Conservation (phyloP, 2,888 invertebrate genomes). For the Dioctria linearis region DNA sequence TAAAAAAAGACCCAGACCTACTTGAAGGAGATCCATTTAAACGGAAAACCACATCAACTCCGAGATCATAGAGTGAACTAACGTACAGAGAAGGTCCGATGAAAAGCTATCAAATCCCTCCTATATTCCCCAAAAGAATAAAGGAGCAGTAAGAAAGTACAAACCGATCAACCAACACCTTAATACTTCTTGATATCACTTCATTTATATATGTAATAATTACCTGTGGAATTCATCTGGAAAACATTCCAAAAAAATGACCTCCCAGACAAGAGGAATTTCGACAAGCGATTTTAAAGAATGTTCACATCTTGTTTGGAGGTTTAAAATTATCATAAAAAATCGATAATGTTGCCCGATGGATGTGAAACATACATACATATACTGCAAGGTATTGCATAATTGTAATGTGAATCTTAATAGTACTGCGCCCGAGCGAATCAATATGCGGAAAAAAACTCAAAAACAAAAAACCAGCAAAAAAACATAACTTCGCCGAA, state of each 20-base stretch:
- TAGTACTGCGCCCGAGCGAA: constrained; percentile 1
- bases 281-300: constrained; percentile 16
- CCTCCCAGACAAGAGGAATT: constrained; percentile 26
- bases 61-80: too few species aligned
- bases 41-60: too few species aligned
- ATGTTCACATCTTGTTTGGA: constrained; percentile 48
- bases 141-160: too few species aligned
- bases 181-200: too few species aligned
- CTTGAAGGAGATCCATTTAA: too few species aligned
- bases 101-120: too few species aligned
- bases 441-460: constrained; percentile 12
- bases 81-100: too few species aligned
- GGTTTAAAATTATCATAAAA: constrained; percentile 42
- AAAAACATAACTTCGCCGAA: constrained; percentile 34
- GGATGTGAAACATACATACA: neutral
- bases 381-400: constrained; percentile 3
- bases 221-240: too few species aligned
- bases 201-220: too few species aligned
- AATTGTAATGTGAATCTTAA: constrained; percentile 16
- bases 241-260: neutral
- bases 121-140: too few species aligned
- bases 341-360: constrained; percentile 34
- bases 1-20: too few species aligned
- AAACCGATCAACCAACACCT: too few species aligned
- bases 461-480: neutral